Evolutionary conservation across 2,797 vertebrate genomes (phyloP).

Genomic region (Pangasius krempfi): DNA sequence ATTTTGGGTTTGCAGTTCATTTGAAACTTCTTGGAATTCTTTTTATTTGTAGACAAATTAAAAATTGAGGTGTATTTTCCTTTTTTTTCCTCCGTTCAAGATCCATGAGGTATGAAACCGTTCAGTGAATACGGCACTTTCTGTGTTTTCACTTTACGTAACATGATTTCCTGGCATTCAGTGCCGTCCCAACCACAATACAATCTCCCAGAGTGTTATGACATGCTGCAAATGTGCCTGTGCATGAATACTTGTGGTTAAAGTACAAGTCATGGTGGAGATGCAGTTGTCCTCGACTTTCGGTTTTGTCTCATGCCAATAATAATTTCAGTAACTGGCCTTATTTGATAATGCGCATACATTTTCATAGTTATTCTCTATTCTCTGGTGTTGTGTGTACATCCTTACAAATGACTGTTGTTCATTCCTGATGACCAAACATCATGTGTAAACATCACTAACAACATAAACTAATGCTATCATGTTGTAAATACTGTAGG

Average conservation of each 20-base stretch:
- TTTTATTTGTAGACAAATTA: background rate
- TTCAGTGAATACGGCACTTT: background rate
- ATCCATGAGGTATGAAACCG: background rate
- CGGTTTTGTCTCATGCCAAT: background rate
- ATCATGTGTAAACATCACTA: background rate
- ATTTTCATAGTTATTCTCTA: background rate
- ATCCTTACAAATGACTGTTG: background rate
- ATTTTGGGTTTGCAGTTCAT: background rate
- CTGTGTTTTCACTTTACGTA: background rate
- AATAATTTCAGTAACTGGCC: background rate
- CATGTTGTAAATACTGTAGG: background rate
- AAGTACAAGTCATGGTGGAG: background rate
- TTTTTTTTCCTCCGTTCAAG: background rate
- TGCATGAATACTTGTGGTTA: background rate
- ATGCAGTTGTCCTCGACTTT: background rate
- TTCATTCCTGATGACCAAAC: background rate
- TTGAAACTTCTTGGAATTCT: background rate
- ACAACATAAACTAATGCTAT: background rate
- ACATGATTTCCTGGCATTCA: background rate
- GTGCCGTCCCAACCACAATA: background rate
- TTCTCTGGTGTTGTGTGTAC: background rate
- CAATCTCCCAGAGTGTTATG: background rate
- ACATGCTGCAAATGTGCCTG: background rate
- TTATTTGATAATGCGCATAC: background rate
- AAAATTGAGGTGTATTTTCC: no score